A percentile compares a stretch with the other conserved stretches of the same genome.
These are phyloP conservation scores for Drosophila percnosoma DNA, from an alignment of 2,888 invertebrate species.

Conservation along the genomic window DNA sequence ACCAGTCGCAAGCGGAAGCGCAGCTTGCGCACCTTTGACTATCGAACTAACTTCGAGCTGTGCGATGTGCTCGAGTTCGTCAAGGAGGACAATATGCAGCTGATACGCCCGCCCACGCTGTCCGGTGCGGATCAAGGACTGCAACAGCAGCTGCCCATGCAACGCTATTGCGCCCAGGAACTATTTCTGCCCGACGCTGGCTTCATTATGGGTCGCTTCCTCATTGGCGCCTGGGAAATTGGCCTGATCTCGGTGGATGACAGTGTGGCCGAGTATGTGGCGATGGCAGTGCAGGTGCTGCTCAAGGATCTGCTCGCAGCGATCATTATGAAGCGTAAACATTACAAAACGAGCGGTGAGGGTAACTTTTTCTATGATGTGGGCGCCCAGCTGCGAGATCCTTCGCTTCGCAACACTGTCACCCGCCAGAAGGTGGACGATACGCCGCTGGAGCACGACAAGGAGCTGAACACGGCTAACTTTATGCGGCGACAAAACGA, in stretches of 20 bases:
- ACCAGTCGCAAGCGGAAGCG: slow-evolving; percentile 86
- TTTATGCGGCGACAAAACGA: slow-evolving; percentile 91
- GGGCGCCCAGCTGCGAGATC: slow-evolving; percentile 91
- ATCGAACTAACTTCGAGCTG: slow-evolving; percentile 87
- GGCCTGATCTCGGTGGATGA: slow-evolving; percentile 94
- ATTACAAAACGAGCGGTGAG: slow-evolving; percentile 90
- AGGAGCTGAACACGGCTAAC: slow-evolving; percentile 87
- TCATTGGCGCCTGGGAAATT: slow-evolving; percentile 95
- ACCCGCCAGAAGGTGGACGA: slow-evolving; percentile 88
- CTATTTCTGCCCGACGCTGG: slow-evolving; percentile 93
- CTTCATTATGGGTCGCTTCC: slow-evolving; percentile 92
- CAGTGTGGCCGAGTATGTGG: slow-evolving; percentile 92
- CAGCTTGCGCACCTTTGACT: slow-evolving; percentile 85
- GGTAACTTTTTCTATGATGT: slow-evolving; percentile 91
- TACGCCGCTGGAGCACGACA: slow-evolving; percentile 87
- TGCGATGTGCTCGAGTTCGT: slow-evolving; percentile 87
- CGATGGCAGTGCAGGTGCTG: slow-evolving; percentile 92
- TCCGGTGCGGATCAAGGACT: slow-evolving; percentile 65
- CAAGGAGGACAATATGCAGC: slow-evolving; percentile 85
- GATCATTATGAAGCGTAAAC: slow-evolving; percentile 92
- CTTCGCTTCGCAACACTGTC: slow-evolving; percentile 91
- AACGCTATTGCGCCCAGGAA: slow-evolving; percentile 89
- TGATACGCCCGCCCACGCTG: slow-evolving; percentile 69
- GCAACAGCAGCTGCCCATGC: slow-evolving; percentile 76
- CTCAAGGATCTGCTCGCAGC: slow-evolving; percentile 93